Evolutionary conservation across 1,140 invertebrate genomes (phyloP), one percentile per base, ranked within the genome.

Genomic region (Macrosteles quadrilineatus): DNA sequence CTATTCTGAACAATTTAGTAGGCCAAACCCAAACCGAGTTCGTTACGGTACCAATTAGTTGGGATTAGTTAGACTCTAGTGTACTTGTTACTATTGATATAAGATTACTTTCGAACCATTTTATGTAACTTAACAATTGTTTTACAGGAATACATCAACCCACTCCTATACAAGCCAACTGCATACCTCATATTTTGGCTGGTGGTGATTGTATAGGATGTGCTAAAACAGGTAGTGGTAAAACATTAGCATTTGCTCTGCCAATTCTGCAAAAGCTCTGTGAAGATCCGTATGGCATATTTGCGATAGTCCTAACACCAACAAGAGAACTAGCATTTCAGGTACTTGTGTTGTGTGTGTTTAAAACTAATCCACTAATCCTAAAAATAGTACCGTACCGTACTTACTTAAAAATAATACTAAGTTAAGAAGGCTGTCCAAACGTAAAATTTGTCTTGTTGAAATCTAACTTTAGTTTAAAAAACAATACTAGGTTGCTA

Each of bases 171-270:
- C 94, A 96, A 80, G 78, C 85, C 76, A 87, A 90, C 73, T 95
- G 92, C 76, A 93, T 96, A 75, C 88, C 91, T 40, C 81, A 86
- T 31, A 95, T 98, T 74, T 80, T 98, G 50, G 74, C 83, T 73
- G 95, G 95, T 0, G 83, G 88, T 76, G 94, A 98, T 85, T 92
- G 95, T 67, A 96, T 99, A 77, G 97, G 96, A 17, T 91, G 95
- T 74, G 96, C 96, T 0, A 96, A 98, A 85, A 99, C 98, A 36
- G 98, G 97, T 23, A 98, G 95, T 67, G 98, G 98, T 36, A 99
- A 99, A 86, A 99, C 97, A 3, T 89, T 97, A 76, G 94, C 97
- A 0, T 99, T 98, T 87, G 95, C 94, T 2, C 77, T 99, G 21
- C 98, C 98, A 0, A 96, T 99, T 76, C 80, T 99, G 62, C 94